Evolutionary conservation across 2,888 invertebrate species (phyloP).

Genomic region (Atherix ibis): DNA sequence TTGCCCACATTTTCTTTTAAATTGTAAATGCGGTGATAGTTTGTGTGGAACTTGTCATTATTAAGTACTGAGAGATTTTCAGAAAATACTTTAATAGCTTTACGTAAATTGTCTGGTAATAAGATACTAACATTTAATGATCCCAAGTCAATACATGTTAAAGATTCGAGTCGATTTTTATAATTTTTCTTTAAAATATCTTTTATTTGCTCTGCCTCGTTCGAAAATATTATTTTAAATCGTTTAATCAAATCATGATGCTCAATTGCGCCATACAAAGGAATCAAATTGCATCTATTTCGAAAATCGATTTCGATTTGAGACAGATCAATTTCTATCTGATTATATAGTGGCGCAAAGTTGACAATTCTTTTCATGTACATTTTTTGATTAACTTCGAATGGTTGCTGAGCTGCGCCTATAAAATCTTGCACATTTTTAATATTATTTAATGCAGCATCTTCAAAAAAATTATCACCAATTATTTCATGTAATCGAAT

Average conservation of each 20-base stretch:
- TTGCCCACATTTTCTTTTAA: too few species aligned
- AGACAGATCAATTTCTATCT: background rate
- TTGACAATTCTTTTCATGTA: slow-evolving; percentile 11
- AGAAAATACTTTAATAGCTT: background rate
- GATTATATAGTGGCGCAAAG: slow-evolving; percentile 7
- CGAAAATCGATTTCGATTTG: background rate
- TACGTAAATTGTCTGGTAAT: background rate
- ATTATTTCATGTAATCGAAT: too few species aligned
- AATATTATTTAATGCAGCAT: too few species aligned
- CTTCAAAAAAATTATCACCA: too few species aligned
- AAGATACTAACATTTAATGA: background rate
- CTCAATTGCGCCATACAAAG: background rate
- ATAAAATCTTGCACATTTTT: slow-evolving; percentile 16
- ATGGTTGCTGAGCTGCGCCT: slow-evolving; percentile 8
- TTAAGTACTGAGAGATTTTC: too few species aligned
- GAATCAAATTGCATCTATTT: background rate
- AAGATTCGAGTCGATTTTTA: background rate
- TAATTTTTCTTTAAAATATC: background rate
- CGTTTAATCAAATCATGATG: background rate
- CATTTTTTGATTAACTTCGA: slow-evolving; percentile 11
- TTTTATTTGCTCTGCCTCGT: background rate
- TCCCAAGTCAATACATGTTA: background rate
- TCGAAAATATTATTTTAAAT: background rate
- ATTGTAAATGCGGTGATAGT: too few species aligned
- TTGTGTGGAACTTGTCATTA: too few species aligned